These are phyloP conservation scores for Pterostichus madidus DNA, from an alignment of 2,888 invertebrate species.

Conservation along the genomic window DNA sequence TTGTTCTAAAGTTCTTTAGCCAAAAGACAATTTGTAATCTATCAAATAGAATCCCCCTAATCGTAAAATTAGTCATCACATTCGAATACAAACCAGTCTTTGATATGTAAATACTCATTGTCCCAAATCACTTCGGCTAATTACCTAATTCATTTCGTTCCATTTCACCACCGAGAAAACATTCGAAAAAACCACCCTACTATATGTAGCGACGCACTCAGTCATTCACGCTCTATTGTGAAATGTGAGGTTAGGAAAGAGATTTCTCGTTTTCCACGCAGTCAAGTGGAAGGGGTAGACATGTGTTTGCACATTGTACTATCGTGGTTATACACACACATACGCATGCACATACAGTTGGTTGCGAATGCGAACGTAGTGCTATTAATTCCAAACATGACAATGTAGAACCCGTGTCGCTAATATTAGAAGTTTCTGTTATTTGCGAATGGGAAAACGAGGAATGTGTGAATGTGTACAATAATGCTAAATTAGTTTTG, in stretches of 20 bases:
- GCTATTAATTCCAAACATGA: slow-evolving; percentile 8
- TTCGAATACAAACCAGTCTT: neutral
- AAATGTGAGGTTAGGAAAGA: neutral
- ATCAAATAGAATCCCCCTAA: neutral
- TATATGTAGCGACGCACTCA: neutral
- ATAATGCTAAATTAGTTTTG: neutral
- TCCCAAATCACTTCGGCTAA: neutral
- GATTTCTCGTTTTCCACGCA: neutral
- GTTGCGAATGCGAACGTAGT: neutral
- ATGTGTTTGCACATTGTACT: slow-evolving; percentile 9
- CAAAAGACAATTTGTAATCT: neutral
- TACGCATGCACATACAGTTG: no score
- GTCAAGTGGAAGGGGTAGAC: slow-evolving; percentile 8
- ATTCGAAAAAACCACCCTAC: neutral
- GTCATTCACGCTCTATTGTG: neutral
- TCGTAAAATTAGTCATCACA: neutral
- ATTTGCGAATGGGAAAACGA: neutral
- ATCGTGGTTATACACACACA: neutral
- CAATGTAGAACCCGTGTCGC: neutral
- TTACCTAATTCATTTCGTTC: slow-evolving; percentile 12
- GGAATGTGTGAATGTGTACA: slow-evolving; percentile 4
- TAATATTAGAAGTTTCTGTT: slow-evolving; percentile 5
- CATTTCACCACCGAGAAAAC: neutral
- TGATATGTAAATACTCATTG: slow-evolving; percentile 11
- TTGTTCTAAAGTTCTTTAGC: neutral